phyloP scores from a whole-genome alignment of 2,113 vertebrate genomes.

The Quiscalus mexicanus region DNA sequence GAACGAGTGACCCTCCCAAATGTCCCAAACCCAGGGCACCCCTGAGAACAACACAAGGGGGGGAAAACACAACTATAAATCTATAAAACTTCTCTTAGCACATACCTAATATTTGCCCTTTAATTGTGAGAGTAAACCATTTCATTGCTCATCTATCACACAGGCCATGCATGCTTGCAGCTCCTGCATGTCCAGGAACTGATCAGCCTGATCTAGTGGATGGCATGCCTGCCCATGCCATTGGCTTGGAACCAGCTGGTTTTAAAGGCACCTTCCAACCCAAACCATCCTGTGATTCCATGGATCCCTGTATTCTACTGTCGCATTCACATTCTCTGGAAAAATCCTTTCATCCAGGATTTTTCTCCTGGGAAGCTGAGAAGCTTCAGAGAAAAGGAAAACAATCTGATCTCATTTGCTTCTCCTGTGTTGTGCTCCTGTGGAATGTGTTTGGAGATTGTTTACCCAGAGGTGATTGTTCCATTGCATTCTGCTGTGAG shows the following conservation, averaged over 20 bases:
- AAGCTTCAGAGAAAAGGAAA: no score
- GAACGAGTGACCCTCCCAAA: neutral
- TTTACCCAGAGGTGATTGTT: no score
- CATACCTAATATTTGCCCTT: neutral
- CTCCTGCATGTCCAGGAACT: neutral
- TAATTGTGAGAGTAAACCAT: neutral
- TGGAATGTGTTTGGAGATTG: no score
- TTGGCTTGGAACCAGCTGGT: rapidly evolving
- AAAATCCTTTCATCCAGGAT: no score
- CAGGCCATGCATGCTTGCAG: neutral
- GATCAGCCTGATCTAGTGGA: neutral
- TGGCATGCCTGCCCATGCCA: neutral
- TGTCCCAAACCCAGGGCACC: neutral
- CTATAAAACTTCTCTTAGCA: neutral
- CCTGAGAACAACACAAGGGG: neutral
- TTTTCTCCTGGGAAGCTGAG: no score
- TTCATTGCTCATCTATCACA: neutral
- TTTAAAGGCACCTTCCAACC: neutral
- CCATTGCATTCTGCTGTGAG: no score
- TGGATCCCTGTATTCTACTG: rapidly evolving
- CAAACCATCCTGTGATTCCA: neutral
- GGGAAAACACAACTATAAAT: no score
- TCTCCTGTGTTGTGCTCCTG: no score
- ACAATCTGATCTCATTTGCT: no score
- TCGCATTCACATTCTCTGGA: no score